Base-by-base conservation (phyloP, 2,888 invertebrate genomes). In the Rhopalosiphum nymphaeae region DNA sequence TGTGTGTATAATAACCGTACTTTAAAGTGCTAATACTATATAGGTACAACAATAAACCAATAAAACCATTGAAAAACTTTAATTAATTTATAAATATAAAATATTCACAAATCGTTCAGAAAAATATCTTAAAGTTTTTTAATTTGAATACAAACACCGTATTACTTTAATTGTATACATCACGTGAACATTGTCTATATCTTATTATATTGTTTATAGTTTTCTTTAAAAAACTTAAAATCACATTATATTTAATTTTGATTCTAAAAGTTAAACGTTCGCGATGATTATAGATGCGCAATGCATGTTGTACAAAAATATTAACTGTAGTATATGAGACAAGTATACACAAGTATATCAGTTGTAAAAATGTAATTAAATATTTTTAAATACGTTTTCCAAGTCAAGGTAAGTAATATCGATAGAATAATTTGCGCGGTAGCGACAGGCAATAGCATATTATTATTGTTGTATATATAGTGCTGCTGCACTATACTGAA, bases 331-430 rank as follows among this genome's bases (percentile, higher is more conserved):
- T n/a, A n/a, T n/a, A n/a, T n/a, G n/a, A n/a, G n/a, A n/a, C n/a
- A n/a, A n/a, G n/a, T n/a, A n/a, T n/a, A n/a, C n/a, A n/a, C n/a
- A n/a, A 11, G 61, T 61, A 61, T 29, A 61, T 61, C 61, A 11
- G 29, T 11, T 61, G 29, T 61, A 61, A 29, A 61, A 29, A 67
- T 67, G 29, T 67, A 67, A 67, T 67, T 67, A 11, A 67, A 67
- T n/a, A 67, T 67, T 67, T 67, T 67, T n/a, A 67, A 67, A 67
- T 67, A n/a, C n/a, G 13, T 67, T 67, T 67, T 67, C 61, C 57
- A 13, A 67, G n/a, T 67, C 11, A 13, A n/a, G 13, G 3, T 61
- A 29, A 26, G 29, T 61, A 26, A 11, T 61, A 61, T 57, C 29
- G 61, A 9, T 16, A 29, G 53, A 53, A 53, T 4, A 21, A 53